Evolutionary conservation across 2,888 invertebrate genomes (phyloP), one percentile per base, ranked within the genome.

Genomic region (Drosophila buzzatii): DNA sequence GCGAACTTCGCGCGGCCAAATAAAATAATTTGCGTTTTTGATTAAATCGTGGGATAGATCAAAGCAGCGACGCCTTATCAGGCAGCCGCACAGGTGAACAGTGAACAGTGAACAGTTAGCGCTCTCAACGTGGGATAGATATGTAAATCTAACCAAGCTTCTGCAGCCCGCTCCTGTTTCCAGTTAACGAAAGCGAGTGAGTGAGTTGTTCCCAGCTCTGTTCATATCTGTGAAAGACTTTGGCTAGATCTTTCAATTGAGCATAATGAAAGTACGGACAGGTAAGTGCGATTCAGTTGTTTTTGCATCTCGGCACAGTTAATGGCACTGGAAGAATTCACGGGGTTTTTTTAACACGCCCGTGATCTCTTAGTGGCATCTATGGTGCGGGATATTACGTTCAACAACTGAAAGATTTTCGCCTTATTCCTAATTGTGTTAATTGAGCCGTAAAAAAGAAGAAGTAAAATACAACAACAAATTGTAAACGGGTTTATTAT

Each of bases 241-340:
- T 60, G 60, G 49, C 35, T 39, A 74, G 52, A 70, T 70, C 62
- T 66, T 23, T 39, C 12, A 18, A 57, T 45, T 56, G 37, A 18
- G 42, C 47, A 23, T 42, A 35, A 27, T 14, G 14, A 31, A 55
- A 68, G 31, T 44, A 42, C 33, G 47, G 8, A 2, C 53, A 27
- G 47, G 41, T 39, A 56, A 55, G 70, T 39, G 2, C 14, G 37
- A 27, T 27, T 64, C 14, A 35, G 6, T 20, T 41, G 33, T 42
- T 18, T 70, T 52, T 67, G 64, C 65, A 88, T 86, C 86, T 70
- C 86, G 69, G 71, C 92, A 93, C 94, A 94, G 94, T 94, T 93
- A 94, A 95, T 95, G 94, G 94, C 94, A 95, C 94, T 95, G 94
- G 94, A 94, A 95, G 94, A 94, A 95, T 95, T 95, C 94, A 95